phyloP scores from a whole-genome alignment of 2,888 invertebrate genomes.

The Metellina segmentata region DNA sequence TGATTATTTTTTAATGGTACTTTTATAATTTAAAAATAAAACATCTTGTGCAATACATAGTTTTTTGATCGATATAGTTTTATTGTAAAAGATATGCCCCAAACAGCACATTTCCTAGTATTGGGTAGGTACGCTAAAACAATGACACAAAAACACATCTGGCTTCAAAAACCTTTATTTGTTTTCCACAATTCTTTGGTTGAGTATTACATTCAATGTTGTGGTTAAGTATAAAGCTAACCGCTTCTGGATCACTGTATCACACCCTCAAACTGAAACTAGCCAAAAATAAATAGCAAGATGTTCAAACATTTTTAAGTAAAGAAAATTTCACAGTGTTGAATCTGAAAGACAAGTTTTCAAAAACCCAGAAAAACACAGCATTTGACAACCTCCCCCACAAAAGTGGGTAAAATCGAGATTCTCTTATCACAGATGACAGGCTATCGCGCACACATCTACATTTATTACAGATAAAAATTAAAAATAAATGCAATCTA shows the following conservation, averaged over 20 bases:
- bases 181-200: conserved; percentile 59
- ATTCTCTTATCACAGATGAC: conserved; percentile 49
- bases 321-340: background rate
- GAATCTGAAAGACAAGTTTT: conserved; percentile 9
- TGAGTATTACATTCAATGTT: conserved; percentile 38
- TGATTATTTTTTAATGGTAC: too few relatives aligned
- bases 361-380: background rate
- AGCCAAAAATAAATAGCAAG: background rate
- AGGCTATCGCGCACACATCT: conserved; percentile 31
- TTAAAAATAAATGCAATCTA: background rate
- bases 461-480: conserved; percentile 16
- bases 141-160: background rate
- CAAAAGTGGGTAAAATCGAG: conserved; percentile 22
- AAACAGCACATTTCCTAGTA: too few relatives aligned
- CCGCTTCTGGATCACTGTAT: background rate
- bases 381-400: background rate
- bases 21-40: too few relatives aligned
- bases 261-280: background rate
- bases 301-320: background rate
- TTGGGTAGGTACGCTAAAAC: background rate
- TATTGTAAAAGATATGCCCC: too few relatives aligned
- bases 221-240: conserved; percentile 2
- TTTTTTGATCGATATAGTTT: too few relatives aligned
- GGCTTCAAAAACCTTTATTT: conserved; percentile 43
- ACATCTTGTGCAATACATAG: too few relatives aligned